Base-by-base conservation (phyloP, 2,888 invertebrate genomes). In the Eilema depressum region DNA sequence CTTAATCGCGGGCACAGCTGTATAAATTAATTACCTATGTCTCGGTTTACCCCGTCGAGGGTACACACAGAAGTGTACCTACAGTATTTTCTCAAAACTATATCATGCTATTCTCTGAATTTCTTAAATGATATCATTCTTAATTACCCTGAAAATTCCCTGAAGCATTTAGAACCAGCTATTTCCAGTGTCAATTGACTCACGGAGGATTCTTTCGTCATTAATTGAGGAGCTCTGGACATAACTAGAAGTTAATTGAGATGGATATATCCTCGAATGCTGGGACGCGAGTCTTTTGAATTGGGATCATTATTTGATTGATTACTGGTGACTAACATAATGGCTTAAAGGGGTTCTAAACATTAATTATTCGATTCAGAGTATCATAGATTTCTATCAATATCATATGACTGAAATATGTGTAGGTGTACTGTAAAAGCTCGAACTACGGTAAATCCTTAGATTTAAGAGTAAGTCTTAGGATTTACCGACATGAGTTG, bases 191-290 rank as follows among this genome's bases (percentile, higher is more conserved):
- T 14, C 28, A 0, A n/a, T 73, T 80, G 72, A 78, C 41, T 64
- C 57, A 70, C 53, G 66, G 65, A 53, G 61, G 72, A 71, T 76
- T 64, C 71, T 69, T 64, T 70, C 30, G 33, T n/a, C 23, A 26
- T 60, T 67, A 74, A 78, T 80, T 74, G 71, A 70, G 17, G 66
- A 74, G 17, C 66, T 63, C 63, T 47, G 63, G 37, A 65, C 60
- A 62, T 71, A 74, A 68, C 26, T 33, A 56, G 26, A 0, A 33
- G 25, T 0, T 68, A 80, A 80, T 73, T 64, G 65, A 62, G 76
- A 78, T 78, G 70, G 73, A 80, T 77, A 70, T 69, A 66, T 73
- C 73, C 71, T 75, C 60, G 64, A 68, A 23, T 56, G 70, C 68
- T 70, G 73, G 63, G 47, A 28, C 73, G 73, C 75, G 17, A 71